These are phyloP conservation scores for Larimichthys polyactis DNA, from an alignment of 2,113 vertebrate genomes.

Conservation along the genomic window DNA sequence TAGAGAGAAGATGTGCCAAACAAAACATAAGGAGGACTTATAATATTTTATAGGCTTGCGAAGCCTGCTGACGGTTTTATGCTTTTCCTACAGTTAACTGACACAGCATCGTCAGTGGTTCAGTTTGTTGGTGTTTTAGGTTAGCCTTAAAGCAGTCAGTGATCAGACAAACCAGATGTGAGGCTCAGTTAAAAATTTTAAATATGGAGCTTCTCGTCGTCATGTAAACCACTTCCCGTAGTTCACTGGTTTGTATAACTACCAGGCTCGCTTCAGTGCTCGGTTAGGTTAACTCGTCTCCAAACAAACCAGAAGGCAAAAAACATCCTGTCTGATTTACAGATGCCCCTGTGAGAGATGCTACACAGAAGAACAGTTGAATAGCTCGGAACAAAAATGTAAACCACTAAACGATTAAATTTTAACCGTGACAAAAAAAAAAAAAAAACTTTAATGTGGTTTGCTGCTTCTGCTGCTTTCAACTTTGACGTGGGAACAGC, in stretches of 20 bases:
- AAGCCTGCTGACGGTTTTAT: neutral
- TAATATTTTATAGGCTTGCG: neutral
- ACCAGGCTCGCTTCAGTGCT: neutral
- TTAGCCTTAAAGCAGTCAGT: neutral
- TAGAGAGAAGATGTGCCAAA: neutral
- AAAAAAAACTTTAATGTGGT: no score
- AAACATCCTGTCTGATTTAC: conserved; percentile 15
- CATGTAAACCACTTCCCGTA: neutral
- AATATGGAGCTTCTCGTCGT: neutral
- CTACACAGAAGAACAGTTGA: neutral
- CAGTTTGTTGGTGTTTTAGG: neutral
- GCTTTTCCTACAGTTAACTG: no score
- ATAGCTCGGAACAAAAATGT: neutral
- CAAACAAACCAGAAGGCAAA: neutral
- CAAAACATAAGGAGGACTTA: neutral
- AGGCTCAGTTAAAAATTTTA: neutral
- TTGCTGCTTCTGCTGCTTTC: neutral
- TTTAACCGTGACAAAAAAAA: neutral
- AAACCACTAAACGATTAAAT: neutral
- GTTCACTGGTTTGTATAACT: neutral
- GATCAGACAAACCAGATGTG: neutral
- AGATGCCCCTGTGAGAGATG: neutral
- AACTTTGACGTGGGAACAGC: neutral
- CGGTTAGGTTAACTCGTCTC: neutral
- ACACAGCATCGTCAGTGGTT: neutral